Percentiles rank a stretch among this genome's conserved stretches.
These are phyloP conservation scores for Phrixothrix hirtus DNA, from an alignment of 2,888 invertebrate genomes.

Conservation along the genomic window DNA sequence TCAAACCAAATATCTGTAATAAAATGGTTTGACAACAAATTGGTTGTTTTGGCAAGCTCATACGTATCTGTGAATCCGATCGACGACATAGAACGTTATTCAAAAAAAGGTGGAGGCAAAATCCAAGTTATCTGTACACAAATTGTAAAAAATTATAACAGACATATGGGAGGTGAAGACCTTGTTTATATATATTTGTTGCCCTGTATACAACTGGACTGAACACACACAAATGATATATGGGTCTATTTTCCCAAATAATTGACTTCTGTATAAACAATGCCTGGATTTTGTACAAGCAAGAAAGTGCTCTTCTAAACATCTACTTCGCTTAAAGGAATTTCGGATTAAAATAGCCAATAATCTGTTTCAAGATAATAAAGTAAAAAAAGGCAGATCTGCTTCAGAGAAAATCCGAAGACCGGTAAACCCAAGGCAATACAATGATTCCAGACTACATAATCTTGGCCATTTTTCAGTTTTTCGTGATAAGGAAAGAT, in stretches of 20 bases:
- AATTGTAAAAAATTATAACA: background rate
- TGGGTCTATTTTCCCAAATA: constrained; percentile 1
- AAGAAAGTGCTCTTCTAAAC: too few relatives aligned
- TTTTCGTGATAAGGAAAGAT: too few relatives aligned
- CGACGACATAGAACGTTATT: background rate
- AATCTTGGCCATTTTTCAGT: too few relatives aligned
- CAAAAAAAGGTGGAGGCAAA: background rate
- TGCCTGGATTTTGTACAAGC: too few relatives aligned
- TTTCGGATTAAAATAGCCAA: too few relatives aligned
- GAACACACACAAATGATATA: background rate
- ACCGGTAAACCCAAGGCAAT: too few relatives aligned
- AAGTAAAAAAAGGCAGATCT: too few relatives aligned
- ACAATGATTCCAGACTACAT: too few relatives aligned
- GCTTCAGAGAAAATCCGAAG: too few relatives aligned
- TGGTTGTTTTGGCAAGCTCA: constrained; percentile 32
- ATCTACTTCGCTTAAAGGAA: too few relatives aligned
- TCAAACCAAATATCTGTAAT: constrained; percentile 25
- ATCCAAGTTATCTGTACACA: background rate
- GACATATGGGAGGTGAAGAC: background rate
- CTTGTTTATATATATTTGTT: background rate
- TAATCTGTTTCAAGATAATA: too few relatives aligned
- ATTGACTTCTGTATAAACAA: too few relatives aligned
- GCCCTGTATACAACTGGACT: background rate
- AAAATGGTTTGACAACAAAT: constrained; percentile 36
- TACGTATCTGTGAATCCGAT: background rate